Base-by-base conservation (phyloP, 2,888 invertebrate genomes). In the Agrotis exclamationis region DNA sequence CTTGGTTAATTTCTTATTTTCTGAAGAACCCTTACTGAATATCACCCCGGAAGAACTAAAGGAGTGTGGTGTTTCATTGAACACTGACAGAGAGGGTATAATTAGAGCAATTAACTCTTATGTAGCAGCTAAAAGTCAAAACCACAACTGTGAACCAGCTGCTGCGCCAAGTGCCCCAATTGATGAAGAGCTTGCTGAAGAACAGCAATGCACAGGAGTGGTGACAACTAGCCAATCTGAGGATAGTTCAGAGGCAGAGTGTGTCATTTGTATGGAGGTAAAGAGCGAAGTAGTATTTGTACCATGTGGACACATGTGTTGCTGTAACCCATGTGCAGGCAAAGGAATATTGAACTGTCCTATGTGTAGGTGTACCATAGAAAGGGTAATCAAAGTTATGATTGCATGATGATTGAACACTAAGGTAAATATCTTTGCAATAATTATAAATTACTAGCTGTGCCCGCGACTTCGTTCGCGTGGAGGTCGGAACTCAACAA, bases 291-390 rank as follows among this genome's bases (percentile, higher is more conserved):
- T 98, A 64, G 97, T 98, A 87, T 98, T 98, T 96, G 97, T 98
- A 85, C 98, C 98, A 68, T 99, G 99, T 91, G 99, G 99, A 69
- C 99, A 99, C 92, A 97, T 98, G 89, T 99, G 98, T 90, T 98
- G 98, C 90, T 99, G 99, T 92, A 92, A 96, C 64, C 90, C 92
- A 63, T 99, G 99, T 94, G 97, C 98, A 62, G 90, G 93, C 77
- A 94, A 95, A 85, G 93, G 97, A 33, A 93, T 98, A 70, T 90
- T 92, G 2, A 94, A 94, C 74, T 99, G 99, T 92, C 99, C 99
- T 9, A 97, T 99, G 96, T 99, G 99, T 90, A 97, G 99, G 88
- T 96, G 96, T 74, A 88, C 85, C 45, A 98, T 98, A 85, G 97
- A 97, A 84, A 97, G 97, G 86, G 98, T 97, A 94, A 97, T 98